Base-by-base conservation (phyloP, 2,888 invertebrate genomes). In the Rhodophaea formosa region DNA sequence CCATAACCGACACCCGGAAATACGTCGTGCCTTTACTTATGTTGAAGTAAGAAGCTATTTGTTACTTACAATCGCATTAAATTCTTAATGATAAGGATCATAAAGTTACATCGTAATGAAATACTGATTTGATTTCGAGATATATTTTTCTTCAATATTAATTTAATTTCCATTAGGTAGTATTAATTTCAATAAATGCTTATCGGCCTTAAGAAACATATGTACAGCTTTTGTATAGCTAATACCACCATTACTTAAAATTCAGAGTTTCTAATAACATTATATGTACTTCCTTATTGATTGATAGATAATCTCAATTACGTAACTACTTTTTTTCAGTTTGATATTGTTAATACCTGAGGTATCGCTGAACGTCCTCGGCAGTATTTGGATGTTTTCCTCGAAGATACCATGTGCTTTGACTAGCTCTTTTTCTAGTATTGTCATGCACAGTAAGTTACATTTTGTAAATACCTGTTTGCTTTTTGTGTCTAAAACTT, bases 391-490 rank as follows among this genome's bases (percentile, higher is more conserved):
- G 65, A 55, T 65, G 12, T 59, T 58, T 42, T 51, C 56, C 0
- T 30, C 7, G 14, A 43, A 29, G 12, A 46, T 57, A 8, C 23
- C 29, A 10, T 63, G 65, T 14, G 10, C 14, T 8, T 15, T 62
- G n/a, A 44, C 47, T 2, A 42, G 15, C 42, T 16, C 59, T 0
- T 58, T 46, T 44, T 56, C 61, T 1, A 58, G 16, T 17, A 56
- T 53, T 7, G 46, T 59, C 44, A 43, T 65, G 57, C 58, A 60
- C 52, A 29, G 65, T 75, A 76, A 59, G 8, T 58, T 49, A 23
- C 63, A 8, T 52, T 62, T 60, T 62, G 61, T 23, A 56, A 30
- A 8, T 57, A 39, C 53, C 30, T 15, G 39, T 45, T 57, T 47
- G 58, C 66, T 10, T 8, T 15, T 23, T 23, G 2, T 3, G 3